Conservation (phyloP, 2,797 vertebrate species). For the Pseudopleuronectes americanus region DNA sequence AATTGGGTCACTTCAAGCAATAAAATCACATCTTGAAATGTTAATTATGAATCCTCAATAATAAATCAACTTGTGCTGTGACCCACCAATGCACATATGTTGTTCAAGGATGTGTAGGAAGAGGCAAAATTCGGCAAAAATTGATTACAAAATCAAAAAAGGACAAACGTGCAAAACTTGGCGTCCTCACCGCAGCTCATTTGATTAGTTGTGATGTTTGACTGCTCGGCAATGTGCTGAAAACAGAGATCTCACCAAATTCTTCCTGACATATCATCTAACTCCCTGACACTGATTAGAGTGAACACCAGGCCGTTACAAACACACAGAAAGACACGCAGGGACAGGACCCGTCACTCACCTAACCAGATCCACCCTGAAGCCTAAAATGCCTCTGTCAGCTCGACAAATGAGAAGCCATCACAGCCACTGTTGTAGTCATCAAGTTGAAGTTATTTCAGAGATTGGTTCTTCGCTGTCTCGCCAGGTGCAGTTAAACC, state of each 20-base stretch:
- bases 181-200: constrained; percentile 6
- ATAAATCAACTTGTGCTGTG: not conserved
- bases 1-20: constrained; percentile 21
- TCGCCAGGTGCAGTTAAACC: constrained; percentile 61
- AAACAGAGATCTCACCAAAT: constrained; percentile 68
- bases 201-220: constrained; percentile 24
- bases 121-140: constrained; percentile 7
- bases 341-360: constrained; percentile 73
- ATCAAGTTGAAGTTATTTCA: constrained; percentile 63
- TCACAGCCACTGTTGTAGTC: constrained; percentile 65
- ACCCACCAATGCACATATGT: not conserved
- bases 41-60: not conserved
- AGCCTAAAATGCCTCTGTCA: constrained; percentile 70
- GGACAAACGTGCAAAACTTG: constrained; percentile 1
- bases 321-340: constrained; percentile 43
- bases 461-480: constrained; percentile 59
- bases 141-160: constrained; percentile 12
- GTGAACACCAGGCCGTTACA: constrained; percentile 58
- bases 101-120: not conserved
- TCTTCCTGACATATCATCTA: constrained; percentile 64
- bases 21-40: not conserved
- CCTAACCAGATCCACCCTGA: constrained; percentile 58
- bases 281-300: constrained; percentile 64
- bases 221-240: constrained; percentile 44
- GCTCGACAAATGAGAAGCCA: constrained; percentile 77